Evolutionary conservation across 2,797 vertebrate genomes (phyloP).

Genomic region (Coregonus sp.): DNA sequence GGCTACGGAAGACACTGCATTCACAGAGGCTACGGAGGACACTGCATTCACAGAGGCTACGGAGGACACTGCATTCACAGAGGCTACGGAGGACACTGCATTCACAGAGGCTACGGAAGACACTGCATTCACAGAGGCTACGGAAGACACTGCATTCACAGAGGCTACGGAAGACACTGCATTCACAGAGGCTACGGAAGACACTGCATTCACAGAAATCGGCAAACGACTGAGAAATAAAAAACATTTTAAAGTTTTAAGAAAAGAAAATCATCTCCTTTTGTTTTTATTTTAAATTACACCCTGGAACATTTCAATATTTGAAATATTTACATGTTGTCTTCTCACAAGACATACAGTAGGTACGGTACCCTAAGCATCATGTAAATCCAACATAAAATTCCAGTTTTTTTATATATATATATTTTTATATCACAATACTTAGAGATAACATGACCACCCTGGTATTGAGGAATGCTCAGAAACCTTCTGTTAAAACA

Average conservation of each 20-base stretch:
- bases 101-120: no score
- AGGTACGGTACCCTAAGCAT: conserved; percentile 46
- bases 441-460: conserved; percentile 56
- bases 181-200: no score
- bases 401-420: not conserved
- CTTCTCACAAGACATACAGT: conserved; percentile 47
- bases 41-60: no score
- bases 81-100: no score
- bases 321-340: conserved; percentile 73
- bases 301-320: conserved; percentile 59
- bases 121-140: no score
- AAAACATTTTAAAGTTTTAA: not conserved
- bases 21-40: no score
- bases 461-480: conserved; percentile 46
- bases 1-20: no score
- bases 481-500: conserved; percentile 23
- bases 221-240: not conserved
- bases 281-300: conserved; percentile 53
- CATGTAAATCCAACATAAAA: conserved; percentile 47
- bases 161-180: no score
- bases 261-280: conserved; percentile 46
- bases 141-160: no score
- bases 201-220: no score
- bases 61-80: no score
- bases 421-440: conserved; percentile 53